Base-by-base conservation (phyloP, 1,140 invertebrate genomes). In the Metopolophium dirhodum region DNA sequence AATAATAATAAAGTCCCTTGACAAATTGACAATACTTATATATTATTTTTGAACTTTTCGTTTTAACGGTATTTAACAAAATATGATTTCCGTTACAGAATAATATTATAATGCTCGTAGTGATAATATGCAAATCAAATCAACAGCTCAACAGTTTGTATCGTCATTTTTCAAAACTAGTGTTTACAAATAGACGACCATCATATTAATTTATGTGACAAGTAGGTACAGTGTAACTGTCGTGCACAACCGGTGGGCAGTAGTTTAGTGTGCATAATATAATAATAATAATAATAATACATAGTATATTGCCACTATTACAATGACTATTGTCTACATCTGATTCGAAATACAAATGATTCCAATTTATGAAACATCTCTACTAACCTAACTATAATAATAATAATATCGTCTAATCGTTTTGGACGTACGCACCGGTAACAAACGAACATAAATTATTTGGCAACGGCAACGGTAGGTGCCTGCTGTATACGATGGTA, bases 81-180 rank as follows among this genome's bases (percentile, higher is more conserved):
- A 77, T 49, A 51, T 87, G 47, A 2, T n/a, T 87, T 87, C 18
- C 47, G 86, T 51, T 9, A 7, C 30, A 49, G 22, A 86, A 30
- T 51, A 51, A 51, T 49, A 49, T 47, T 47, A 18, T 61, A 61
- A 61, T 18, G 20, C 85, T 26, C 11, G 11, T 30, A 61, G 9
- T 77, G n/a, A 77, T 51, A n/a, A 49, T 87, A 87, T 87, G 45
- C 47, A 51, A 87, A 89, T 86, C 14, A 41, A 86, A 86, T 89
- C 18, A 89, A 30, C 47, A 87, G 22, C 47, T 89, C 87, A 35
- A 89, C 47, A 37, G 87, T 54, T 89, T 51, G 8, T 54, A 86
- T 47, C 1, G 20, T 54, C 49, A 35, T 89, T n/a, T 86, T 87
- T 51, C 35, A 54, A 47, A 47, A 51, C 49, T 88, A 88, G 85